A percentile compares a stretch with the other conserved stretches of the same genome.
Conservation (phyloP, 2,888 invertebrate species). For the Drosophila neonasuta region DNA sequence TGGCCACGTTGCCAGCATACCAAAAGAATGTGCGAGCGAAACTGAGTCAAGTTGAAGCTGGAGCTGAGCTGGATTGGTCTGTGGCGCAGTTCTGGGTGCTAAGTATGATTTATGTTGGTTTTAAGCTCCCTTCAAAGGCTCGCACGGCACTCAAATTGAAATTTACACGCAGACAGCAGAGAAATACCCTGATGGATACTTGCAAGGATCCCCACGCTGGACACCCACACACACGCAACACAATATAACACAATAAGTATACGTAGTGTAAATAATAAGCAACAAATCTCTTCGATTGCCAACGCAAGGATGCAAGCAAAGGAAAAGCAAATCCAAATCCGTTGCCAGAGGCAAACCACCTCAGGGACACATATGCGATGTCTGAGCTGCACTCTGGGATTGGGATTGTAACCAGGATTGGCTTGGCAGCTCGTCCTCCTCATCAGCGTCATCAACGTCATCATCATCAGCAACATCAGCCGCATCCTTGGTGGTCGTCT, state of each 20-base stretch:
- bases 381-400: constrained; percentile 35
- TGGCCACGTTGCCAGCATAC: constrained; percentile 32
- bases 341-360: constrained; percentile 23
- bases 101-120: constrained; percentile 75
- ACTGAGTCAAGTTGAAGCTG: not conserved
- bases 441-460: constrained; percentile 4
- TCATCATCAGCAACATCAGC: constrained; percentile 11
- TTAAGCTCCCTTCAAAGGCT: constrained; percentile 66
- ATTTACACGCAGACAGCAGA: constrained; percentile 59
- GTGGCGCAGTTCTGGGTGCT: constrained; percentile 50
- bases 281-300: constrained; percentile 38
- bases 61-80: constrained; percentile 1
- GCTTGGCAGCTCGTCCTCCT: constrained; percentile 9
- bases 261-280: constrained; percentile 56
- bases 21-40: constrained; percentile 30
- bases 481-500: constrained; percentile 16
- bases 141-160: constrained; percentile 72
- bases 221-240: constrained; percentile 24
- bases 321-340: constrained; percentile 39
- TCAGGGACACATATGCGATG: constrained; percentile 48
- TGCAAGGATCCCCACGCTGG: constrained; percentile 13
- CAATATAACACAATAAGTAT: constrained; percentile 15
- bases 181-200: constrained; percentile 50
- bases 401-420: constrained; percentile 15
- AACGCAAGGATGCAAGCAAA: not conserved